phyloP scores from a whole-genome alignment of 2,797 vertebrate genomes.

The Sebastes minor region DNA sequence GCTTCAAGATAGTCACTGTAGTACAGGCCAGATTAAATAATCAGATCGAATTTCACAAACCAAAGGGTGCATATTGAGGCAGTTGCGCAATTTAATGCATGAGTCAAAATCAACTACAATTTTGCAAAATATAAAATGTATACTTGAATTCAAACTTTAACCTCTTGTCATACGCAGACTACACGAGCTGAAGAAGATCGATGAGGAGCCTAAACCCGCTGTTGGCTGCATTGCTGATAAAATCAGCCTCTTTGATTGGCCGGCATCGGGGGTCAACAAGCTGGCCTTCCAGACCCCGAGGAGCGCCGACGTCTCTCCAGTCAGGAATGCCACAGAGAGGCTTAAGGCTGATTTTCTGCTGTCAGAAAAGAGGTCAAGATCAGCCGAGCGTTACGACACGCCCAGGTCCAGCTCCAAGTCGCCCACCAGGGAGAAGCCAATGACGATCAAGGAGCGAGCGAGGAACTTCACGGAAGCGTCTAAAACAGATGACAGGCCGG shows the following conservation, averaged over 20 bases:
- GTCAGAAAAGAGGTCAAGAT: slow-evolving; percentile 59
- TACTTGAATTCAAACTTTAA: slow-evolving; percentile 3
- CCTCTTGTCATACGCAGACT: slow-evolving; percentile 53
- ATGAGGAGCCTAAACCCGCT: slow-evolving; percentile 40
- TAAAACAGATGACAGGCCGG: not conserved
- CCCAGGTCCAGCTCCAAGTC: slow-evolving; percentile 42
- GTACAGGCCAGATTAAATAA: not conserved
- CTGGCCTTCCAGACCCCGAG: slow-evolving; percentile 72
- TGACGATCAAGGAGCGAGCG: slow-evolving; percentile 60
- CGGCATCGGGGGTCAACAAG: slow-evolving; percentile 17
- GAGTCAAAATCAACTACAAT: not conserved
- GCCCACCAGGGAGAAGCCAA: slow-evolving; percentile 30
- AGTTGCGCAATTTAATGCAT: not conserved
- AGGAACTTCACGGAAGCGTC: slow-evolving; percentile 45
- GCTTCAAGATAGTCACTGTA: not conserved
- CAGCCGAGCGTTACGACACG: slow-evolving; percentile 21
- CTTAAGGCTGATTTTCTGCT: slow-evolving; percentile 70
- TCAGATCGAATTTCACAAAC: not conserved
- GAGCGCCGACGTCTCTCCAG: slow-evolving; percentile 74
- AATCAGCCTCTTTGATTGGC: slow-evolving; percentile 91
- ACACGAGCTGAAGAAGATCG: slow-evolving; percentile 39
- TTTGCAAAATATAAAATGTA: not conserved
- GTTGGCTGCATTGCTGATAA: slow-evolving; percentile 86
- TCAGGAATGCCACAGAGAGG: slow-evolving; percentile 79
- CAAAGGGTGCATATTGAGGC: not conserved